Base-by-base conservation (phyloP, 53 echinoderm and acorn worm genomes). In the Patiria pectinifera region DNA sequence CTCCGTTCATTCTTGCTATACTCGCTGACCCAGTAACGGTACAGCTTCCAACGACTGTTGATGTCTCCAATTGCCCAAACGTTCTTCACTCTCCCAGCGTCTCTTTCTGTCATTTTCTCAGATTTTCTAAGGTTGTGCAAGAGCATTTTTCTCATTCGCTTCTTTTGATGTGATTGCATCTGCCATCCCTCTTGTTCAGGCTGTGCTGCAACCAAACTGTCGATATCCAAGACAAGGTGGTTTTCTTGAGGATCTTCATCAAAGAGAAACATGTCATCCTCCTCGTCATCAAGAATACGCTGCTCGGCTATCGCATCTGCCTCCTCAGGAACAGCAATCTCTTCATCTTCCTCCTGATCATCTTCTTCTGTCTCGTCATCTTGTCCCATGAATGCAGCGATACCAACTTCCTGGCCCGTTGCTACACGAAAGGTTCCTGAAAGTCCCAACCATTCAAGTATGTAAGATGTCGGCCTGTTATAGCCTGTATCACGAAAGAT, bases 1-100 rank as follows among this genome's bases (percentile, higher is more conserved):
- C 46, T 83, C 26, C 82, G 78, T 69, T 89, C 83, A 21, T 26
- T 45, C 26, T 93, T 84, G 43, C 89, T 72, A 71, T 94, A 95
- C 45, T 87, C 45, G 5, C 61, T 59, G 19, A 95, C 82, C 98
- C 98, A 98, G 86, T 93, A 94, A 66, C 98, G 87, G 59, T 98
- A 98, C 13, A 98, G 89, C 23, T 93, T 86, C 98, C 98, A 98
- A 76, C 95, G 61, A 62, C 47, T 75, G 76, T 62, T 91, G 62
- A 60, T 92, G 45, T 84, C 58, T 76, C 78, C 83, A 47, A 97
- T 82, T n/a, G 87, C 78, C 98, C 96, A 97, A 2, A 94, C 82
- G 69, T 98, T 92, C 48, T 23, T 45, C 13, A 97, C 86, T 58
- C 76, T 22, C 62, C 44, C 45, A 25, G 91, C 96, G 16, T 94